phyloP scores from a whole-genome alignment of 2,113 vertebrate genomes.

The Sardina pilchardus region DNA sequence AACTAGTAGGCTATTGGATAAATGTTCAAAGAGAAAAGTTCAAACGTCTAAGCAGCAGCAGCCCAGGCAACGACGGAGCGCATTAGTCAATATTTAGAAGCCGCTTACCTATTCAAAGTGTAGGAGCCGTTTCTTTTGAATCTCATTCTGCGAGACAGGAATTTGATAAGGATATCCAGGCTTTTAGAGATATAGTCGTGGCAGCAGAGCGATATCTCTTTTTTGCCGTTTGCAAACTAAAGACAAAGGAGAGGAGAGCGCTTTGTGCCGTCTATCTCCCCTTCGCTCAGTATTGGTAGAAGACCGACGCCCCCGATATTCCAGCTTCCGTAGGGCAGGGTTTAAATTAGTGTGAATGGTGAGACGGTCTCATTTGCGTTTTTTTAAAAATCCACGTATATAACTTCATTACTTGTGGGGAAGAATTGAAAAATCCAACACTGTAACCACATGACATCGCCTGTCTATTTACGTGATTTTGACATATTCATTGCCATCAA shows the following conservation, averaged over 20 bases:
- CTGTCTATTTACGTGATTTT: neutral
- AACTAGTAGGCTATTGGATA: neutral
- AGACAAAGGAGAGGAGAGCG: conserved; percentile 40
- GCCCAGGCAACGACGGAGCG: neutral
- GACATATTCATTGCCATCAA: neutral
- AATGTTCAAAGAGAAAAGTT: conserved; percentile 6
- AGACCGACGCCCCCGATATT: conserved; percentile 36
- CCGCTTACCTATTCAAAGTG: conserved; percentile 69
- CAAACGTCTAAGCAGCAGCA: neutral
- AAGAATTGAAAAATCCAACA: neutral
- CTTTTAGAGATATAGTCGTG: conserved; percentile 42
- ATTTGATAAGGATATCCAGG: conserved; percentile 66
- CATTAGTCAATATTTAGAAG: conserved; percentile 14
- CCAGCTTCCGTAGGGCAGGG: conserved; percentile 47
- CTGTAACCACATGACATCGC: neutral
- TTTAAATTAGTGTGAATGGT: conserved; percentile 22
- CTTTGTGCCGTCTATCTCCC: conserved; percentile 36
- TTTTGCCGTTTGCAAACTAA: conserved; percentile 20
- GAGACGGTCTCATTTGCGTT: neutral
- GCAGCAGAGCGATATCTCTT: conserved; percentile 30
- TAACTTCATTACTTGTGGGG: neutral
- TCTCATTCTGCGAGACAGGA: conserved; percentile 65
- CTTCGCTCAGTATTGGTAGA: conserved; percentile 20
- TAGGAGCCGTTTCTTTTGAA: conserved; percentile 72
- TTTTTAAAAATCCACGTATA: neutral